Percentiles rank a stretch among this genome's conserved stretches.
phyloP scores from a whole-genome alignment of 2,888 invertebrate species.

The Adelphocoris suturalis region DNA sequence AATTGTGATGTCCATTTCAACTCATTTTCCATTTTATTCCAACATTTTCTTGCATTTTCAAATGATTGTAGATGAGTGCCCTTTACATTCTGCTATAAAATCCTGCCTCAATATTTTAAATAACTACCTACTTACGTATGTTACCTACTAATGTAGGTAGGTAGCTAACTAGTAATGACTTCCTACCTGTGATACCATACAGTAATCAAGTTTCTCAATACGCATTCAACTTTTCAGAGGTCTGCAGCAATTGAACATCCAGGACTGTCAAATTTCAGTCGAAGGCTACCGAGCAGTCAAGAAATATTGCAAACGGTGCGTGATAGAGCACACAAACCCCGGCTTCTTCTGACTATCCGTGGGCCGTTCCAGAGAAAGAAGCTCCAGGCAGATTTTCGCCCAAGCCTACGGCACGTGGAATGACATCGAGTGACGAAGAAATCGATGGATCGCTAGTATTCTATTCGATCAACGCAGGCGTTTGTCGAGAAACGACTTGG shows the following conservation, averaged over 20 bases:
- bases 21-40: no score
- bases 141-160: no score
- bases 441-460: background rate
- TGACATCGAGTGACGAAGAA: constrained; percentile 57
- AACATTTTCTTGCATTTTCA: no score
- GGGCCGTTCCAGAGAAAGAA: constrained; percentile 56
- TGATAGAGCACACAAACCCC: constrained; percentile 97
- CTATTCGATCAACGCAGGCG: background rate
- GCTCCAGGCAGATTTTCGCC: constrained; percentile 47
- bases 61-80: no score
- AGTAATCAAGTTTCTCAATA: no score
- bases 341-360: constrained; percentile 85
- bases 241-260: constrained; percentile 93
- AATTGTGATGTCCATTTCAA: no score
- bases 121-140: no score
- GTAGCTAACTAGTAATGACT: no score
- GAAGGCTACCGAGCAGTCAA: constrained; percentile 95
- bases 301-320: constrained; percentile 93
- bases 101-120: no score
- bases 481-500: background rate
- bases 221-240: constrained; percentile 80
- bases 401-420: constrained; percentile 67
- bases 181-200: no score
- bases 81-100: no score
- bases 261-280: constrained; percentile 93